These are phyloP conservation scores for Holothuria scabra DNA, from an alignment of 53 echinoderm and acorn worm genomes.

Conservation along the genomic window DNA sequence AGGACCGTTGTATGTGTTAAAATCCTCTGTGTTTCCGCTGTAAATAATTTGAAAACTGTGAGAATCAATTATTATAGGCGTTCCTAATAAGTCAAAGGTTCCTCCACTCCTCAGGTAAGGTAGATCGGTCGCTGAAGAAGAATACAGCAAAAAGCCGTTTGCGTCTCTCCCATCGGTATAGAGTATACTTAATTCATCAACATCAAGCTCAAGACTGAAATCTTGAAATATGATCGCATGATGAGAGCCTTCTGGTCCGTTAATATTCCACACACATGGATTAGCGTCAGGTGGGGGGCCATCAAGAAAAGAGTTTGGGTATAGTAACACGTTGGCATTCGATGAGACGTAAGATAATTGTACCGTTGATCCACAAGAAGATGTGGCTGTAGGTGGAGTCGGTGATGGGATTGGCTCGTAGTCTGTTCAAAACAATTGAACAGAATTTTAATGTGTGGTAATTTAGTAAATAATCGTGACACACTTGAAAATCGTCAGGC, in stretches of 20 bases:
- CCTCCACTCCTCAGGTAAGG: background rate
- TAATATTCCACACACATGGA: background rate
- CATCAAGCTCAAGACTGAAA: background rate
- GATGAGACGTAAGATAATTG: too few species aligned
- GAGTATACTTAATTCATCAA: background rate
- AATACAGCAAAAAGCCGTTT: background rate
- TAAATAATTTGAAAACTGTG: background rate
- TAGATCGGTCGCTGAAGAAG: background rate
- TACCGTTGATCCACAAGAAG: too few species aligned
- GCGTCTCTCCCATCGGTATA: background rate
- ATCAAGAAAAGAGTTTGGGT: too few species aligned
- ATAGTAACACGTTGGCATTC: too few species aligned
- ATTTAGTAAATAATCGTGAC: too few species aligned
- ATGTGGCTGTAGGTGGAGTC: too few species aligned
- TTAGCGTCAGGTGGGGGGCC: background rate
- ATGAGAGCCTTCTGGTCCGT: background rate
- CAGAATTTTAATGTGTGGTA: too few species aligned
- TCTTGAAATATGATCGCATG: background rate
- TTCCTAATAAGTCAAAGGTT: background rate
- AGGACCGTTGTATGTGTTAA: background rate
- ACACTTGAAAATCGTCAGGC: too few species aligned
- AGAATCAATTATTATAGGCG: background rate
- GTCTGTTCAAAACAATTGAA: too few species aligned
- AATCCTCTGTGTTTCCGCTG: background rate
- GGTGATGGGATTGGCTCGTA: too few species aligned